Conservation (phyloP, 2,113 vertebrate species). For the Cervus canadensis region DNA sequence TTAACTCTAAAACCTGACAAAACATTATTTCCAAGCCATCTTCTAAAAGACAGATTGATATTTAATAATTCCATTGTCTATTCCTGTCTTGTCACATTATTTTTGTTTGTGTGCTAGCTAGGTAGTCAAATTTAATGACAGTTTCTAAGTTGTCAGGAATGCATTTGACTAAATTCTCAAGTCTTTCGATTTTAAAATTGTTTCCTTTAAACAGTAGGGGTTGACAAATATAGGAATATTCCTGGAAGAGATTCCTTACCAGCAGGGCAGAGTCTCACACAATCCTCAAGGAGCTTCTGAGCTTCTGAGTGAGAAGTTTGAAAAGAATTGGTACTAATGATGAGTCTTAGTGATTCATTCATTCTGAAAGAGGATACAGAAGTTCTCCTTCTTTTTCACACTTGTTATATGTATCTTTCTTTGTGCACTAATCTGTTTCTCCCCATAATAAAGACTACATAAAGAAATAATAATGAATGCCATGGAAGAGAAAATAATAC, state of each 20-base stretch:
- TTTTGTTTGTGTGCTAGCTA: conserved; percentile 38
- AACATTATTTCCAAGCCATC: not conserved
- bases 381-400: not conserved
- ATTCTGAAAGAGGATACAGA: not conserved
- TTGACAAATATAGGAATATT: not conserved
- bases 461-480: not conserved
- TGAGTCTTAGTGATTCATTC: not conserved
- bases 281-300: not conserved
- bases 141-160: not conserved
- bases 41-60: not conserved
- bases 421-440: not conserved
- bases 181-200: not conserved
- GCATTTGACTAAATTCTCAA: not conserved
- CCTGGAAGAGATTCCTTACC: not conserved
- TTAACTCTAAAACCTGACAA: not conserved
- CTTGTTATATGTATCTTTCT: not conserved
- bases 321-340: not conserved
- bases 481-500: not conserved
- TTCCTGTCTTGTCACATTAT: conserved; percentile 23
- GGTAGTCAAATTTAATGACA: conserved; percentile 20
- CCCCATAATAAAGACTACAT: not conserved
- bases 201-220: not conserved
- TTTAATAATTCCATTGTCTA: conserved; percentile 36
- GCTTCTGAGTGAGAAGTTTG: not conserved
- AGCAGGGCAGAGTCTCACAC: not conserved